Conservation (phyloP, 2,888 invertebrate genomes). For the Linnaemya vulpina region DNA sequence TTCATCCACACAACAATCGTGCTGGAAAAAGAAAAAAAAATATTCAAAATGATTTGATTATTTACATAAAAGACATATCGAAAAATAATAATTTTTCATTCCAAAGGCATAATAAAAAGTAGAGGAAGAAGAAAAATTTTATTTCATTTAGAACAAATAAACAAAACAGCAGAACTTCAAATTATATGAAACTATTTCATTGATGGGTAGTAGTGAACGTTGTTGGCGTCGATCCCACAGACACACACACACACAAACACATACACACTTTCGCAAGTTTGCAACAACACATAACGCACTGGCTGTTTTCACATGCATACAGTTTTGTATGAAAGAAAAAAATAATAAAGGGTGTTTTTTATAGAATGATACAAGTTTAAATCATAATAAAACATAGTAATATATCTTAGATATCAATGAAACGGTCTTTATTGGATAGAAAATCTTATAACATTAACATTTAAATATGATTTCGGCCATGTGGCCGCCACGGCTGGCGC, state of each 20-base stretch:
- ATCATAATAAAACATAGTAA: too few relatives aligned
- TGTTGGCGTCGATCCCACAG: neutral
- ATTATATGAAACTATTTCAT: conserved; percentile 34
- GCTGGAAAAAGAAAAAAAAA: conserved; percentile 35
- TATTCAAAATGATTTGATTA: conserved; percentile 70
- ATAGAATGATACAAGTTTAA: too few relatives aligned
- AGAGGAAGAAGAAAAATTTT: conserved; percentile 41
- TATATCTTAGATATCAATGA: too few relatives aligned
- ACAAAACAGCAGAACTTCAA: conserved; percentile 39
- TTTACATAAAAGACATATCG: conserved; percentile 73
- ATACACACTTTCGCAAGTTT: neutral
- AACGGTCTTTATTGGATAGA: too few relatives aligned
- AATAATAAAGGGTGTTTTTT: too few relatives aligned
- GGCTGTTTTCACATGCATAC: neutral
- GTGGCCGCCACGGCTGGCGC: too few relatives aligned
- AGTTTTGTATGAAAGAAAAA: neutral
- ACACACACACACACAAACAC: neutral
- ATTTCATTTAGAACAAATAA: conserved; percentile 63
- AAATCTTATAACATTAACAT: too few relatives aligned
- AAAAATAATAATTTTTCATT: conserved; percentile 70
- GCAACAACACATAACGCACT: neutral
- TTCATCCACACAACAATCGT: conserved; percentile 8
- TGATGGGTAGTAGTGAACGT: neutral
- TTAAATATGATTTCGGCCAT: too few relatives aligned
- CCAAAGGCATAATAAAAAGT: conserved; percentile 28